Evolutionary conservation across 2,888 invertebrate genomes (phyloP).

Genomic region (Drosophila acutilabella): DNA sequence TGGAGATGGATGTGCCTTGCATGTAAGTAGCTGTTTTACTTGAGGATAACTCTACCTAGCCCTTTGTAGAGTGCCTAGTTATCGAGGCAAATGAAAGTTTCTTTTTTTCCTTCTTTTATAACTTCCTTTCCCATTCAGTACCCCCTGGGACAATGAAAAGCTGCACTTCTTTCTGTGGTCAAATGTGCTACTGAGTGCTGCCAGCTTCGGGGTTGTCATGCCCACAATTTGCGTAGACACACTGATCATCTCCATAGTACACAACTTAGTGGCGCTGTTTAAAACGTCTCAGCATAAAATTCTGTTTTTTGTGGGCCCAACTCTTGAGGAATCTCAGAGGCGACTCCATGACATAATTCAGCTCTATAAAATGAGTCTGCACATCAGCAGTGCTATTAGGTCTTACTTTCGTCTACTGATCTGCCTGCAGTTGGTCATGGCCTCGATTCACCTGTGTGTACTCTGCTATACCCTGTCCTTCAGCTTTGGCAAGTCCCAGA

Average conservation of each 20-base stretch:
- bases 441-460: constrained; percentile 60
- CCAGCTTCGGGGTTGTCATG: constrained; percentile 35
- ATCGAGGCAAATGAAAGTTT: not conserved
- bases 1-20: constrained; percentile 38
- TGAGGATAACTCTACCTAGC: too few species aligned
- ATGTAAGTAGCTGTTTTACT: constrained; percentile 19
- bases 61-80: too few species aligned
- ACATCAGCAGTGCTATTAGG: constrained; percentile 42
- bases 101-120: not conserved
- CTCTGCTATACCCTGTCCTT: constrained; percentile 50
- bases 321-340: constrained; percentile 1
- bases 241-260: constrained; percentile 38
- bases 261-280: constrained; percentile 63
- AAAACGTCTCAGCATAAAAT: constrained; percentile 53
- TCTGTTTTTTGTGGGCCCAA: constrained; percentile 13
- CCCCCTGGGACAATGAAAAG: constrained; percentile 54
- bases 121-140: constrained; percentile 24
- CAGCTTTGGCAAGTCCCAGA: constrained; percentile 39
- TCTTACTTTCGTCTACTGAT: constrained; percentile 45
- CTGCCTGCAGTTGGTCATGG: constrained; percentile 51
- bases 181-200: constrained; percentile 24
- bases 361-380: constrained; percentile 45
- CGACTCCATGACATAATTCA: constrained; percentile 20
- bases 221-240: constrained; percentile 52
- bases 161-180: constrained; percentile 24